A percentile compares a stretch with the other conserved stretches of the same genome.
phyloP scores from a whole-genome alignment of 2,888 invertebrate genomes.

The Atherix ibis region DNA sequence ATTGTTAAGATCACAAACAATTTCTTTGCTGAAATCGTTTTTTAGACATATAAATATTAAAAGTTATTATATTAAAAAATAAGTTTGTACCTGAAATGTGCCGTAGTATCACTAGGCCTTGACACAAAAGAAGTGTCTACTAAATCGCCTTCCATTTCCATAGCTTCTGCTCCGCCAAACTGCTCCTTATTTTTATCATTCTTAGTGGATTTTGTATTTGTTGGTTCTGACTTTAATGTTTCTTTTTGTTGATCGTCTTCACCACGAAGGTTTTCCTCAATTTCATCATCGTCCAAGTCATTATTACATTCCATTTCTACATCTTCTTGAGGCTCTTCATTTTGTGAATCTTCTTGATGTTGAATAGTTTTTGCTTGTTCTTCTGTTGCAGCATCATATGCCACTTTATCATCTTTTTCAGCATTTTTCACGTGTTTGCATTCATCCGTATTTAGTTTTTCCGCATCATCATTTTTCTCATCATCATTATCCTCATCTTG shows the following conservation, averaged over 20 bases:
- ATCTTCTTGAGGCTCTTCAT: slow-evolving; percentile 40
- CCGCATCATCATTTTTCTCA: slow-evolving; percentile 31
- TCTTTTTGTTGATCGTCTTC: slow-evolving; percentile 33
- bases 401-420: slow-evolving; percentile 54
- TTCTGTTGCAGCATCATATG: slow-evolving; percentile 59
- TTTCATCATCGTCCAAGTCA: slow-evolving; percentile 32
- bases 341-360: slow-evolving; percentile 44
- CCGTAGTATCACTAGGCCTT: slow-evolving; percentile 56
- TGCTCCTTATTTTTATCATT: slow-evolving; percentile 32
- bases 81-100: slow-evolving; percentile 47
- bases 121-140: slow-evolving; percentile 48
- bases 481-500: slow-evolving; percentile 34
- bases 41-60: neutral
- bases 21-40: slow-evolving; percentile 18
- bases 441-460: slow-evolving; percentile 42
- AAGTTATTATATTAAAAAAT: neutral
- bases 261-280: slow-evolving; percentile 35
- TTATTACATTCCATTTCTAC: slow-evolving; percentile 14
- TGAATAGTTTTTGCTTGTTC: slow-evolving; percentile 53
- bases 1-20: slow-evolving; percentile 20
- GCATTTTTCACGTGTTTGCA: slow-evolving; percentile 77
- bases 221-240: slow-evolving; percentile 30
- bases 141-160: slow-evolving; percentile 61
- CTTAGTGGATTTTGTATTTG: slow-evolving; percentile 25
- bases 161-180: slow-evolving; percentile 35